These are phyloP conservation scores for Oithona nana DNA, from an alignment of 2,888 invertebrate genomes.

Conservation along the genomic window DNA sequence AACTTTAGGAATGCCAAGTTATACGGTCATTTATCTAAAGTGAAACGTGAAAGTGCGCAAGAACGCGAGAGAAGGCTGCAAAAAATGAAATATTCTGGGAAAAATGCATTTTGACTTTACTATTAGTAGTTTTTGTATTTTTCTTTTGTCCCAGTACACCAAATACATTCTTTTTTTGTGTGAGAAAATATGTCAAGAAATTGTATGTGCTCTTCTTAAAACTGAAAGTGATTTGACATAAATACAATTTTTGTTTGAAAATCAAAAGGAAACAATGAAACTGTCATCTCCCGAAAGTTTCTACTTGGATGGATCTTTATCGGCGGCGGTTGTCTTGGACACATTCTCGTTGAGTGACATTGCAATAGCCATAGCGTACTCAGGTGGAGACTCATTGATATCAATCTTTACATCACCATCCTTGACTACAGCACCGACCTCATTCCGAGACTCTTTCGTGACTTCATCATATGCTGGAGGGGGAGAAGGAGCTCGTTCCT, in stretches of 20 bases:
- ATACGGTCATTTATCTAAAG: not conserved
- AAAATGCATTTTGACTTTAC: too few relatives aligned
- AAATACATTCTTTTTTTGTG: too few relatives aligned
- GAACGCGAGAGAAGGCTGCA: not conserved
- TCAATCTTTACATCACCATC: not conserved
- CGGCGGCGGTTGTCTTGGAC: too few relatives aligned
- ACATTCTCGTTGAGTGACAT: not conserved
- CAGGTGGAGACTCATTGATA: not conserved
- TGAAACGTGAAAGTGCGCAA: not conserved
- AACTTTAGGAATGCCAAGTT: not conserved
- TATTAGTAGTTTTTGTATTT: too few relatives aligned
- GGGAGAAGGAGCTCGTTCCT: not conserved
- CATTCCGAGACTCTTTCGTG: not conserved
- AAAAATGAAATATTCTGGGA: not conserved
- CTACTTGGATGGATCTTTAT: too few relatives aligned
- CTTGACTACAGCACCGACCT: not conserved
- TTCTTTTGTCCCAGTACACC: too few relatives aligned
- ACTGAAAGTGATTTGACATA: too few relatives aligned
- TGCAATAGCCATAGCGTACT: not conserved
- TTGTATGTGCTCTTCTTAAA: too few relatives aligned
- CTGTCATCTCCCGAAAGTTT: too few relatives aligned
- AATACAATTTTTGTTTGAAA: too few relatives aligned
- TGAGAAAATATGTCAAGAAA: too few relatives aligned
- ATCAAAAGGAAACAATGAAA: too few relatives aligned
- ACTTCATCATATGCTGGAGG: constrained; percentile 13